Evolutionary conservation across 2,888 invertebrate species (phyloP).

Genomic region (Cosmia trapezina): DNA sequence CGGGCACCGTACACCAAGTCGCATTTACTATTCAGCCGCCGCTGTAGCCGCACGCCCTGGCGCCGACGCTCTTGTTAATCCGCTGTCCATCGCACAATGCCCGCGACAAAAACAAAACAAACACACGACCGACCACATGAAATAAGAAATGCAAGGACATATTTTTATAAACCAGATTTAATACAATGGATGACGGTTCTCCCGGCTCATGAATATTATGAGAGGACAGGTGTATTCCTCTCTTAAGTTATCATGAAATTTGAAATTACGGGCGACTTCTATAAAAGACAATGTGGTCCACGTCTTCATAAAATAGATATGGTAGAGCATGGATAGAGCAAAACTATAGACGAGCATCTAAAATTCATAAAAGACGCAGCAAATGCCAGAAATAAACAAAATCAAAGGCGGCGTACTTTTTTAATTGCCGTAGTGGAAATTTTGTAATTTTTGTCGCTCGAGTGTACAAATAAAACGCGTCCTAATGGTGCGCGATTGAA

Average conservation of each 20-base stretch:
- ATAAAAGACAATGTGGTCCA: slow-evolving; percentile 5
- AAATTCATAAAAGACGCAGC: slow-evolving; percentile 65
- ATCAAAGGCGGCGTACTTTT: slow-evolving; percentile 68
- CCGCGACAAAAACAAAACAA: slow-evolving; percentile 79
- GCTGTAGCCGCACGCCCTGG: slow-evolving; percentile 76
- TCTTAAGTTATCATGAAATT: slow-evolving; percentile 23
- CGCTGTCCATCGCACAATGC: slow-evolving; percentile 84
- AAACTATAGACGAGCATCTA: slow-evolving; percentile 47
- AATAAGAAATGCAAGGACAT: slow-evolving; percentile 76
- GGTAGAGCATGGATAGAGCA: no score
- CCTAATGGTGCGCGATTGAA: slow-evolving; percentile 74
- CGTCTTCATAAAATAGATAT: slow-evolving; percentile 31
- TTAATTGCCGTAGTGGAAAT: slow-evolving; percentile 69
- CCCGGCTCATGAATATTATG: slow-evolving; percentile 58
- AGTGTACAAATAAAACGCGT: slow-evolving; percentile 71
- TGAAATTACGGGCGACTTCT: slow-evolving; percentile 16
- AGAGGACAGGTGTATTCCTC: slow-evolving; percentile 49
- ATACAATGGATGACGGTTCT: slow-evolving; percentile 71
- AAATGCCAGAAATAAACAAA: slow-evolving; percentile 60
- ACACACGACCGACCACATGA: slow-evolving; percentile 60
- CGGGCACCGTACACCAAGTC: slow-evolving; percentile 76
- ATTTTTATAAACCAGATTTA: slow-evolving; percentile 75
- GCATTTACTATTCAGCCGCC: slow-evolving; percentile 84
- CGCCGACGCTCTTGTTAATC: slow-evolving; percentile 88
- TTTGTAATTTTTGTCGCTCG: slow-evolving; percentile 76